Conservation (phyloP, 2,888 invertebrate genomes). For the Drosophila mimica region DNA sequence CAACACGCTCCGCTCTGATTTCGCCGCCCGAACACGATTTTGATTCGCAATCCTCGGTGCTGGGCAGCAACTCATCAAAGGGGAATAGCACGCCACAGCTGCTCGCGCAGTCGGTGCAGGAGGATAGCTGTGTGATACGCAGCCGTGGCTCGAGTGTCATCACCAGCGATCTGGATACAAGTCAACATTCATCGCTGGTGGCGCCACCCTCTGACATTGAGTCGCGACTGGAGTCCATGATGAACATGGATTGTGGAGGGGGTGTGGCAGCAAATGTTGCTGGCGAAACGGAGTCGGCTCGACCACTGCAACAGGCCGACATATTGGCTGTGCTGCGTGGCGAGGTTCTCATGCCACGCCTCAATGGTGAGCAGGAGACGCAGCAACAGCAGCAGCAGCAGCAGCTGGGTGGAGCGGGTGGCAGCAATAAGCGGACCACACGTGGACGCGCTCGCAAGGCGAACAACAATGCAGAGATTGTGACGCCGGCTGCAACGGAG, state of each 20-base stretch:
- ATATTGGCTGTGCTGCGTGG: constrained; percentile 83
- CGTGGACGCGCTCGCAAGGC: constrained; percentile 70
- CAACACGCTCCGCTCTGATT: constrained; percentile 68
- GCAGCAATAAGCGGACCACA: constrained; percentile 55
- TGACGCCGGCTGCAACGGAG: constrained; percentile 16
- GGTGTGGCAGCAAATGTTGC: not conserved
- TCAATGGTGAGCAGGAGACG: constrained; percentile 48
- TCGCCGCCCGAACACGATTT: constrained; percentile 85
- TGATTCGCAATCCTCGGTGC: constrained; percentile 84
- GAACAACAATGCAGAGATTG: constrained; percentile 12
- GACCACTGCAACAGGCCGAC: constrained; percentile 62
- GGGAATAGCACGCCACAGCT: constrained; percentile 83
- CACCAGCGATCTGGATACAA: constrained; percentile 85
- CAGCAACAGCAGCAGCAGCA: constrained; percentile 15
- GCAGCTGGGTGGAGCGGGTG: not conserved
- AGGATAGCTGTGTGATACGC: constrained; percentile 84
- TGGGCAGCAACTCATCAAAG: constrained; percentile 85
- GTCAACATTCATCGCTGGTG: constrained; percentile 85
- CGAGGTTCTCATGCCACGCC: constrained; percentile 55
- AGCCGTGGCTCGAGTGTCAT: constrained; percentile 85
- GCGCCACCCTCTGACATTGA: constrained; percentile 85
- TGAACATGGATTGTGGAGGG: constrained; percentile 67
- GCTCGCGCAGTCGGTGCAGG: constrained; percentile 79
- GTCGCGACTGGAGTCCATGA: constrained; percentile 84
- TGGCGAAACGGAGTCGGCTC: not conserved